These are phyloP conservation scores for Stegastes partitus DNA, from an alignment of 2,113 vertebrate genomes.

Conservation along the genomic window DNA sequence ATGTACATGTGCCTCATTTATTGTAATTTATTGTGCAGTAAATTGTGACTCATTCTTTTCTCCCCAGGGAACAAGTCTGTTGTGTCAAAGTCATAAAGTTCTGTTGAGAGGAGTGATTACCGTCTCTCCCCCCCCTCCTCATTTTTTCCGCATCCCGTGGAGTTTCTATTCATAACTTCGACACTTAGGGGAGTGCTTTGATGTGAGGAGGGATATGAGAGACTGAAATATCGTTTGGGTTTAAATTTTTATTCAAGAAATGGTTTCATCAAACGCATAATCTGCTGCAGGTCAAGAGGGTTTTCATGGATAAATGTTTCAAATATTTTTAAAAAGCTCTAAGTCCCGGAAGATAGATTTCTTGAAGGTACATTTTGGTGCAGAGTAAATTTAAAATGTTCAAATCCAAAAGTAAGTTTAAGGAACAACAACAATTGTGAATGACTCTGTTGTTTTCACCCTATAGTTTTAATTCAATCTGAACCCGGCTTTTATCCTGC, in stretches of 20 bases:
- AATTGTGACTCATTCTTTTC: conserved; percentile 46
- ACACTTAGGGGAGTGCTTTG: conserved; percentile 25
- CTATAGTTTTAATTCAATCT: conserved; percentile 3
- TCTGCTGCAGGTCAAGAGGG: background rate
- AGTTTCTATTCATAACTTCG: conserved; percentile 43
- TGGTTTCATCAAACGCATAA: background rate
- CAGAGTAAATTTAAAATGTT: background rate
- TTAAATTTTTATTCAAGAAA: background rate
- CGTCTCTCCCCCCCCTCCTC: background rate
- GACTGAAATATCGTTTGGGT: conserved; percentile 22
- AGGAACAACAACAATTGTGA: background rate
- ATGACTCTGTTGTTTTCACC: conserved; percentile 21
- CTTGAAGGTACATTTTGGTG: background rate
- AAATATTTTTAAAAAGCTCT: no score
- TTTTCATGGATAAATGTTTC: background rate
- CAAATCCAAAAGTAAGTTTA: background rate
- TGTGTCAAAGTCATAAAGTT: conserved; percentile 37
- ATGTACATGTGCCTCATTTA: background rate
- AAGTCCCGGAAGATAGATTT: background rate
- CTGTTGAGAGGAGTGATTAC: conserved; percentile 12
- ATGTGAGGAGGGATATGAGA: conserved; percentile 23
- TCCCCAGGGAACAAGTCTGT: conserved; percentile 31
- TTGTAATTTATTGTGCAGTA: background rate
- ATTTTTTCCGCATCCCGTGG: conserved; percentile 29
- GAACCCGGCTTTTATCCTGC: conserved; percentile 4